Base-by-base conservation (phyloP, 2,888 invertebrate genomes). In the Caenorhabditis sp. region DNA sequence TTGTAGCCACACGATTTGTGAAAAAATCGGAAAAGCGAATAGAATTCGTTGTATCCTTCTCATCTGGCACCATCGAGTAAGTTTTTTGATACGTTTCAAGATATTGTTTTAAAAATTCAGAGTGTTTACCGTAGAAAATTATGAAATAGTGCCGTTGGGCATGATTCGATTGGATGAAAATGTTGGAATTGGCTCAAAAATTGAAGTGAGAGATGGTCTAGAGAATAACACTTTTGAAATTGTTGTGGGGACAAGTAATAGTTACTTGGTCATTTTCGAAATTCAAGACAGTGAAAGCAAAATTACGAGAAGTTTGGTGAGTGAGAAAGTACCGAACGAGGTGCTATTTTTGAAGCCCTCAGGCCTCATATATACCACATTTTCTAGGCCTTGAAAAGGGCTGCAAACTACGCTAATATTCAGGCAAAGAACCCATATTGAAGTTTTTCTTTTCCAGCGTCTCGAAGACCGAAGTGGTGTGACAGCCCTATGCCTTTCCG, bases 141-240 rank as follows among this genome's bases (percentile, higher is more conserved):
- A 52, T 12, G 52, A 52, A 23, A 20, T 52, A 5, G 4, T 23
- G 10, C 4, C 36, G 21, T 20, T 17, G 2, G 20, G 21, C 17
- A 5, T 2, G 3, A 36, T 36, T 20, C 2, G 20, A 20, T 20
- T 58, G 36, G 57, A 58, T 36, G 57, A 58, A 10, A 21, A 36
- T n/a, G 17, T 58, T 21, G 57, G 57, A 36, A 58, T 58, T 36
- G 57, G 57, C 12, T 14, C 57, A 7, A 58, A 58, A 58, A 27
- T 36, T 36, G 31, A 31, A 8, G 5, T 26, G 25, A 5, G 17
- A 27, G 10, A 1, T 17, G 23, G 27, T 10, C 7, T 26, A 3
- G 27, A 26, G 1, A 3, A n/a, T 5, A 5, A 17, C 8, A 53
- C n/a, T 25, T 53, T 20, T 36, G 31, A 21, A 36, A 14, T 58